phyloP scores from a whole-genome alignment of 2,113 vertebrate genomes.

The Felis catus region DNA sequence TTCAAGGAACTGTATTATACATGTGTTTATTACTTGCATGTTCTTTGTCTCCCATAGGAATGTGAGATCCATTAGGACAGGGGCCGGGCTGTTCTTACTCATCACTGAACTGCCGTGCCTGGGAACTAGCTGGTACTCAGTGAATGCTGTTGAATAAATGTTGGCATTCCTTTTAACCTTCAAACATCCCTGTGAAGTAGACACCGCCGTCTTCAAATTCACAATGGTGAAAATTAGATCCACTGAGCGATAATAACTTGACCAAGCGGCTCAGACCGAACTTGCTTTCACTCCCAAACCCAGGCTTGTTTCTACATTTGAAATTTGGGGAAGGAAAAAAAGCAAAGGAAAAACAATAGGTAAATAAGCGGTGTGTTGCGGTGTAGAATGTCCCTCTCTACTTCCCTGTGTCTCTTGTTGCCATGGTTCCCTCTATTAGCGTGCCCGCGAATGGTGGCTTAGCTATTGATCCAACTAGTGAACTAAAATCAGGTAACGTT shows the following conservation, averaged over 20 bases:
- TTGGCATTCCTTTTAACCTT: background rate
- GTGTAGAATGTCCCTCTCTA: background rate
- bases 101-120: background rate
- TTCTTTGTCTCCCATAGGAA: background rate
- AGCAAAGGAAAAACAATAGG: background rate
- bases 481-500: slow-evolving; percentile 12
- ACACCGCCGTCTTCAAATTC: background rate
- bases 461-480: background rate
- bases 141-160: background rate
- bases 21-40: background rate
- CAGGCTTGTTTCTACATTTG: background rate
- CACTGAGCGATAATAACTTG: background rate
- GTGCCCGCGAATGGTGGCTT: background rate
- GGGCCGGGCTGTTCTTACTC: background rate
- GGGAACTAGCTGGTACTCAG: background rate
- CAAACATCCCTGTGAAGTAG: background rate
- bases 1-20: background rate
- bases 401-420: background rate
- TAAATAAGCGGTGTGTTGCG: background rate
- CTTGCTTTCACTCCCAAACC: background rate
- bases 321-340: background rate
- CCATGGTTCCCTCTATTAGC: slow-evolving; percentile 34
- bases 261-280: too few relatives aligned
- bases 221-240: background rate
- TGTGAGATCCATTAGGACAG: background rate